These are phyloP conservation scores for Heliocidaris tuberculata DNA, from an alignment of 35 echinoderm and acorn worm species.

Conservation along the genomic window DNA sequence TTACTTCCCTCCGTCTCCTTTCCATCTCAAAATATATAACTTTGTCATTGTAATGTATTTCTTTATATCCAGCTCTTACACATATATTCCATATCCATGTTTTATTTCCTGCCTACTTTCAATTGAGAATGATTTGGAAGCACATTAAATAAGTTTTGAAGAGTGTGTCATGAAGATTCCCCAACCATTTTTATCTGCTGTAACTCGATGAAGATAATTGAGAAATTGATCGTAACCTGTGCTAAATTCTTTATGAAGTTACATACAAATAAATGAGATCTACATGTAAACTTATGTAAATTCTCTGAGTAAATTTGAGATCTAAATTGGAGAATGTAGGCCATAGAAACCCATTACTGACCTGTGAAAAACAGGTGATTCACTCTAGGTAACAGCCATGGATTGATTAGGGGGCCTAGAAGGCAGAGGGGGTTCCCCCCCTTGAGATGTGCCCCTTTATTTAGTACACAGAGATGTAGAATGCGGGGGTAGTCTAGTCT, in stretches of 20 bases:
- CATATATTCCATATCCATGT: background rate
- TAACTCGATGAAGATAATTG: background rate
- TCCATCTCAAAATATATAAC: background rate
- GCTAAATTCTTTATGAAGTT: background rate
- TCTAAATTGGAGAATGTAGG: background rate
- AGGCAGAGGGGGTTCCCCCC: background rate
- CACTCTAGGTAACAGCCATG: background rate
- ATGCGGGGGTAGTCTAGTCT: background rate
- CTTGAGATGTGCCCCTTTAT: background rate
- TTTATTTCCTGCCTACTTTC: background rate
- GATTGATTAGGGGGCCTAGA: background rate
- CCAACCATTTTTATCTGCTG: background rate
- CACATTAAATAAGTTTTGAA: background rate
- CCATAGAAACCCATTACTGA: background rate
- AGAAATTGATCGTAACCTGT: background rate
- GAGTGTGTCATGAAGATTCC: background rate
- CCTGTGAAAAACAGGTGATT: slow-evolving; percentile 1
- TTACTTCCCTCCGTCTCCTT: background rate
- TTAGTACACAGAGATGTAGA: background rate
- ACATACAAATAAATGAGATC: background rate
- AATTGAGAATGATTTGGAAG: background rate
- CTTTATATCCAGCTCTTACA: background rate
- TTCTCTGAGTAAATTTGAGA: background rate
- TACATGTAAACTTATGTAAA: background rate
- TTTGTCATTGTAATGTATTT: background rate